Evolutionary conservation across 2,888 invertebrate genomes (phyloP).

Genomic region (Sycophila texana): DNA sequence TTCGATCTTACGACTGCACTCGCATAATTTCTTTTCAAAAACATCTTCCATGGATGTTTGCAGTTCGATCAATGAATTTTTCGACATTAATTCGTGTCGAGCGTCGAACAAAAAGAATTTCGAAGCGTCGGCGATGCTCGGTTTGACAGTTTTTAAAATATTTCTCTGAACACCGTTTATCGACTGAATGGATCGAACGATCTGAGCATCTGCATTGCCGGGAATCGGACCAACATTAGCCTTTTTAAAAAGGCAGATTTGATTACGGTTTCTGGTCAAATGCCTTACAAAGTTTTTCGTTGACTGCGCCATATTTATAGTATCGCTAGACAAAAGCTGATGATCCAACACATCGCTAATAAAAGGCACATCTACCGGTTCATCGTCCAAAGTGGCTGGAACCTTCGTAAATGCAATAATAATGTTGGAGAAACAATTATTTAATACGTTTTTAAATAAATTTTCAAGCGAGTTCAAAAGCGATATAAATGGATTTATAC

Average conservation of each 20-base stretch:
- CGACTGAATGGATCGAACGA: background rate
- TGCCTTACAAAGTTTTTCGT: background rate
- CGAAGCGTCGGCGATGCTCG: slow-evolving; percentile 11
- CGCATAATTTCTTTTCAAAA: background rate
- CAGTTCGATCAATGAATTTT: background rate
- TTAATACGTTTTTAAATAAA: background rate
- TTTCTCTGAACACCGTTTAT: background rate
- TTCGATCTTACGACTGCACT: background rate
- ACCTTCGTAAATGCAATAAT: slow-evolving; percentile 35
- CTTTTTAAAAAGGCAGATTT: slow-evolving; percentile 25
- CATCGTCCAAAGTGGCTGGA: background rate
- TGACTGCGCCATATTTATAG: background rate
- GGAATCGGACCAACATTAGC: slow-evolving; percentile 15
- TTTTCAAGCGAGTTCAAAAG: slow-evolving; percentile 1
- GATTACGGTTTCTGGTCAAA: background rate
- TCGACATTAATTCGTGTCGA: background rate
- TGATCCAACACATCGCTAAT: background rate
- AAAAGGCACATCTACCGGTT: background rate
- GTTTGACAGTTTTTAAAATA: background rate
- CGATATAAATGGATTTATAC: background rate
- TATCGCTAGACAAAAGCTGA: background rate
- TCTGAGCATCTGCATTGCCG: background rate
- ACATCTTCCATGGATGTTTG: background rate
- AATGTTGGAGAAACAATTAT: slow-evolving; percentile 3
- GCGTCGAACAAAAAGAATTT: background rate